Evolutionary conservation across 2,888 invertebrate species (phyloP), one percentile per base, ranked within the genome.

Genomic region (Gortyna flavago): DNA sequence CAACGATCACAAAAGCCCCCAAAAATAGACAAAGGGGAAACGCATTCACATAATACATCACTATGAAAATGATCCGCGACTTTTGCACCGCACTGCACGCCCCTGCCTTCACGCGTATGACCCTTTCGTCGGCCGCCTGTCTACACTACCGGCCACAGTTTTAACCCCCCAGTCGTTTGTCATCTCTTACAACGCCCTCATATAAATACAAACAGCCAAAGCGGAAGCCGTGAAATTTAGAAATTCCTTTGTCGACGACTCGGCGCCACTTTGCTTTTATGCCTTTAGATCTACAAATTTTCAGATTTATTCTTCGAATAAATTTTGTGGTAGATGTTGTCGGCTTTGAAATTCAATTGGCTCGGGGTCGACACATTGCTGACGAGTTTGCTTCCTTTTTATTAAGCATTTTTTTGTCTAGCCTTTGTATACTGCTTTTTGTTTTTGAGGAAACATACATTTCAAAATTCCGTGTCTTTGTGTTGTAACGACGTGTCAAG

Each of bases 261-360:
- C 95, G 95, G 93, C 95, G 95, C 95, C 96, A 94, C 95, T 95
- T 95, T 93, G 93, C 93, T 92, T 94, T 94, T 94, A 95, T 94
- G 95, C 95, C 95, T 94, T 96, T 93, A 95, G 95, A 96, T 96
- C 95, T 95, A 95, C 96, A 96, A 96, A 96, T 96, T 96, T 96
- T 96, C 95, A 96, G 96, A 96, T 96, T 96, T 96, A 96, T 96
- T 96, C 96, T 96, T 96, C 96, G 96, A 96, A 96, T 96, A 96
- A 95, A 96, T 95, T 96, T 96, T 93, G 96, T 94, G 96, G 96
- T 96, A 94, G 94, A 94, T 93, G 95, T 94, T 95, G 95, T 94
- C 94, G 95, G 95, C 96, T 96, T 96, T 96, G 96, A 96, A 96
- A 96, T 96, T 96, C 96, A 96, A 96, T 96, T 96, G 96, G 95